A percentile compares a stretch with the other conserved stretches of the same genome.
phyloP scores from a whole-genome alignment of 2,888 invertebrate species.

The Ceratothoa steindachneri region DNA sequence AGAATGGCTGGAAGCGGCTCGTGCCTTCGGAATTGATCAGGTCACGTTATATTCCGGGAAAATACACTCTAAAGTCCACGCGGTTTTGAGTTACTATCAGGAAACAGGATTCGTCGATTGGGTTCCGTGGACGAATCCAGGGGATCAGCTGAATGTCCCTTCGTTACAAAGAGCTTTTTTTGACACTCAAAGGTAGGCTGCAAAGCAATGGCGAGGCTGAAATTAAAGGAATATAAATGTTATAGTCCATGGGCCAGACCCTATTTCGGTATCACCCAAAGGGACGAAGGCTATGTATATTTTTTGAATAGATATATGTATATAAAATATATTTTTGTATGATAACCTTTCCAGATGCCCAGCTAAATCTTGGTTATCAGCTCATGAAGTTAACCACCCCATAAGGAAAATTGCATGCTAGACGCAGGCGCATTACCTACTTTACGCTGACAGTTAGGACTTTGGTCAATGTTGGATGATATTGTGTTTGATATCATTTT shows the following conservation, averaged over 20 bases:
- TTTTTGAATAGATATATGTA: too few species aligned
- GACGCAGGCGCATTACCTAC: too few species aligned
- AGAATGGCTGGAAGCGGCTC: slow-evolving; percentile 40
- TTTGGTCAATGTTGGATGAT: too few species aligned
- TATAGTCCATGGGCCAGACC: not conserved
- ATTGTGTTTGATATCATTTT: too few species aligned
- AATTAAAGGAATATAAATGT: not conserved
- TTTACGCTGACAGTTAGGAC: too few species aligned
- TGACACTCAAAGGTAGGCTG: slow-evolving; percentile 41
- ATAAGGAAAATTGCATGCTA: too few species aligned
- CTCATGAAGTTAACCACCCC: too few species aligned
- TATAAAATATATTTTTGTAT: too few species aligned
- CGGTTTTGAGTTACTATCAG: slow-evolving; percentile 29
- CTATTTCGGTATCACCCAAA: not conserved
- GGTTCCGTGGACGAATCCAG: slow-evolving; percentile 35
- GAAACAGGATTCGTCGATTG: slow-evolving; percentile 17
- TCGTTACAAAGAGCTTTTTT: slow-evolving; percentile 28
- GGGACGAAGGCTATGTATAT: too few species aligned
- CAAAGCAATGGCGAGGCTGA: not conserved
- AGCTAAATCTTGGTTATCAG: too few species aligned
- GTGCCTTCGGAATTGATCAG: slow-evolving; percentile 40
- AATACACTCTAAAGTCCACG: slow-evolving; percentile 30
- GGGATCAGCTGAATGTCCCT: slow-evolving; percentile 23
- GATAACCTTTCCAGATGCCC: too few species aligned
- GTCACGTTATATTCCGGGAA: slow-evolving; percentile 23